A percentile compares a stretch with the other conserved stretches of the same genome.
Conservation (phyloP, 2,888 invertebrate species). For the Chalcosyrphus nemorum region DNA sequence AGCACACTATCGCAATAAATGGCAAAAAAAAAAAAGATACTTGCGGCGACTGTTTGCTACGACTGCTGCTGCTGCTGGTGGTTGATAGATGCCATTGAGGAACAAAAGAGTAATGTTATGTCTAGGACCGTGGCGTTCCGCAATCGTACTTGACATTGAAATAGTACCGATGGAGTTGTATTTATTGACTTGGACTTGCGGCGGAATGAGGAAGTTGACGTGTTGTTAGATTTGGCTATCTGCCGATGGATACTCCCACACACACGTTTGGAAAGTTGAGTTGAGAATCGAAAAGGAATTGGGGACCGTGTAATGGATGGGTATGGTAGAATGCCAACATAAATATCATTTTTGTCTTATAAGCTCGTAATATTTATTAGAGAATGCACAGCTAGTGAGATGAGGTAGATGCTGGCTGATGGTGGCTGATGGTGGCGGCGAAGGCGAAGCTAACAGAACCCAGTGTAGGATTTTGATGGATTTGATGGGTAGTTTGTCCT, state of each 20-base stretch:
- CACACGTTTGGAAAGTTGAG: conserved; percentile 12
- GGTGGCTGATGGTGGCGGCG: no score
- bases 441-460: no score
- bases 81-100: conserved; percentile 26
- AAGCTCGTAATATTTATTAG: no score
- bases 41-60: no score
- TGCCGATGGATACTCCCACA: no score
- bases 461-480: no score
- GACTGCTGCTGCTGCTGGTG: conserved; percentile 19
- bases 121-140: conserved; percentile 21
- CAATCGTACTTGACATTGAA: conserved; percentile 71
- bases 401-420: no score
- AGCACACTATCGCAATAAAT: conserved; percentile 55
- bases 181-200: conserved; percentile 57
- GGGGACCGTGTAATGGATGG: conserved; percentile 45
- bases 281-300: conserved; percentile 9
- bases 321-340: not conserved
- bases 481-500: no score
- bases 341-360: no score
- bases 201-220: conserved; percentile 69
- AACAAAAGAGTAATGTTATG: conserved; percentile 34
- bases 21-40: conserved; percentile 53
- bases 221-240: conserved; percentile 17
- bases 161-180: conserved; percentile 60
- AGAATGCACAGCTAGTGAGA: no score